Percentiles rank a stretch among this genome's conserved stretches.
phyloP scores from a whole-genome alignment of 2,888 invertebrate genomes.

The Pyrrhia umbra region DNA sequence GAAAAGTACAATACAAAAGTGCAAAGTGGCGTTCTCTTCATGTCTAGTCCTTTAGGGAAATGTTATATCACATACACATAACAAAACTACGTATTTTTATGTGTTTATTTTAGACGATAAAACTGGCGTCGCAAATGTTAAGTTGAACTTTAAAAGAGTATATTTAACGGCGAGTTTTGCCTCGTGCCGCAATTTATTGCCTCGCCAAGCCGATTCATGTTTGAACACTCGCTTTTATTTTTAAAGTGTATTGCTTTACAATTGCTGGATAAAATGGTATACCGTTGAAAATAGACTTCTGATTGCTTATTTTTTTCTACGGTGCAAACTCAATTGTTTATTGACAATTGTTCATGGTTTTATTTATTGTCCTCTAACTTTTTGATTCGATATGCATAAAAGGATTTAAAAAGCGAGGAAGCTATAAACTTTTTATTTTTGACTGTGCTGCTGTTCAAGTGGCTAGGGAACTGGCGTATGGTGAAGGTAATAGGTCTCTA shows the following conservation, averaged over 20 bases:
- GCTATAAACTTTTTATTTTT: constrained; percentile 21
- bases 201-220: constrained; percentile 67
- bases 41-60: constrained; percentile 64
- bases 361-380: constrained; percentile 44
- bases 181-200: constrained; percentile 67
- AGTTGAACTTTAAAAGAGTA: constrained; percentile 70
- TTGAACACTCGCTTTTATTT: constrained; percentile 70
- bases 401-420: constrained; percentile 11
- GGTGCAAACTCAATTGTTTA: constrained; percentile 50
- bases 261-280: constrained; percentile 61
- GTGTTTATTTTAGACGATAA: constrained; percentile 68
- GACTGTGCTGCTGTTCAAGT: constrained; percentile 7
- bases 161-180: constrained; percentile 67
- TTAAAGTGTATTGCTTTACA: constrained; percentile 66
- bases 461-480: not conserved
- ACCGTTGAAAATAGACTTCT: constrained; percentile 54
- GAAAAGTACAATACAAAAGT: constrained; percentile 56
- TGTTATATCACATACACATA: constrained; percentile 62
- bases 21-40: constrained; percentile 59
- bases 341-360: constrained; percentile 49
- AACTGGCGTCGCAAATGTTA: constrained; percentile 65
- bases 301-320: constrained; percentile 56
- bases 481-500: constrained; percentile 1
- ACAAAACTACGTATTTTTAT: constrained; percentile 62
- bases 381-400: constrained; percentile 36